phyloP scores from a whole-genome alignment of 1,140 invertebrate species.

The Lutraria rhynchaena region DNA sequence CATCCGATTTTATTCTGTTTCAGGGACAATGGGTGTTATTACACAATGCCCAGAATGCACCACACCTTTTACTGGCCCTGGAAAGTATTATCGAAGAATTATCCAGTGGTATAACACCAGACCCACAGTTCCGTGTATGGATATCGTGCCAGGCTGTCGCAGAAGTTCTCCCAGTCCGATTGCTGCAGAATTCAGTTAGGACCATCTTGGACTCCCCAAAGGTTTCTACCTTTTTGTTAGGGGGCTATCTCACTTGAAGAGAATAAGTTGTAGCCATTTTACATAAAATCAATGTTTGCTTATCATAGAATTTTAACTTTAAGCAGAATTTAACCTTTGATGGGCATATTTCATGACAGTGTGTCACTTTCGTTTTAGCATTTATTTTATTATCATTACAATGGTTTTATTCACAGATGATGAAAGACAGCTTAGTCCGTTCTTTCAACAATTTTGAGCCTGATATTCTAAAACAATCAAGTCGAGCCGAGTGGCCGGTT shows the following conservation, averaged over 20 bases:
- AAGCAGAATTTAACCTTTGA: too few relatives aligned
- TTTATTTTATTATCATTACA: too few relatives aligned
- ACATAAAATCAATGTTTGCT: too few relatives aligned
- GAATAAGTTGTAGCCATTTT: too few relatives aligned
- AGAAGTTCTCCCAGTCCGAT: slow-evolving; percentile 70
- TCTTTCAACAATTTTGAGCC: slow-evolving; percentile 79
- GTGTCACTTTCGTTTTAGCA: too few relatives aligned
- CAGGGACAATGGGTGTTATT: slow-evolving; percentile 81
- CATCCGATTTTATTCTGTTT: too few relatives aligned
- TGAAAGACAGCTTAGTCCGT: slow-evolving; percentile 80
- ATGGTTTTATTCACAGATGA: slow-evolving; percentile 70
- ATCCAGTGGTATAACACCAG: slow-evolving; percentile 55
- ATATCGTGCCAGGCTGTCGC: slow-evolving; percentile 73
- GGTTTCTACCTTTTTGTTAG: slow-evolving; percentile 64
- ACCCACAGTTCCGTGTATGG: slow-evolving; percentile 80
- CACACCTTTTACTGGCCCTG: slow-evolving; percentile 74
- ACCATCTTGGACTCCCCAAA: slow-evolving; percentile 78
- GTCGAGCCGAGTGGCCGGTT: slow-evolving; percentile 77
- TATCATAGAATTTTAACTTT: too few relatives aligned
- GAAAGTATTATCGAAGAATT: slow-evolving; percentile 75
- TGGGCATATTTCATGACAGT: too few relatives aligned
- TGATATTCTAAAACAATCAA: slow-evolving; percentile 78
- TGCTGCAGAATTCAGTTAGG: slow-evolving; percentile 77
- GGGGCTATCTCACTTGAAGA: too few relatives aligned
- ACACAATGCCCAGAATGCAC: slow-evolving; percentile 80